Evolutionary conservation across 2,888 invertebrate species (phyloP).

Genomic region (Torymus aiolomorphi): DNA sequence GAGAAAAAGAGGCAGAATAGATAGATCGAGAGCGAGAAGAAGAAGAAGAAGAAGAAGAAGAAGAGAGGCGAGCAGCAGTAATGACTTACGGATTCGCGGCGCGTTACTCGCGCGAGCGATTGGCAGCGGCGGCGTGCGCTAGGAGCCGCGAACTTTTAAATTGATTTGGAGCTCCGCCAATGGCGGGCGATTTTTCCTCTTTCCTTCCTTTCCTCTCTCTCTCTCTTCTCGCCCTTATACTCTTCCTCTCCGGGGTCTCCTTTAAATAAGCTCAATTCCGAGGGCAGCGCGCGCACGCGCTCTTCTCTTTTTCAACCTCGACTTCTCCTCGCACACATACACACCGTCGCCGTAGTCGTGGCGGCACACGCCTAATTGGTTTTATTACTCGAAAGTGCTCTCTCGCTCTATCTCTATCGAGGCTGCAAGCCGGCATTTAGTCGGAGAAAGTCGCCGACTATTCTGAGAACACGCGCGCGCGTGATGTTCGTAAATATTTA

Average conservation of each 20-base stretch:
- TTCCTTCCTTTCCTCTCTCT: slow-evolving; percentile 55
- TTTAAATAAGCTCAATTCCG: slow-evolving; percentile 53
- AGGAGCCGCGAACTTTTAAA: slow-evolving; percentile 71
- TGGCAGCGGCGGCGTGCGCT: slow-evolving; percentile 59
- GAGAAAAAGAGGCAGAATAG: background rate
- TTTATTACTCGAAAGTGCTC: slow-evolving; percentile 65
- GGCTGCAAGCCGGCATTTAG: slow-evolving; percentile 17
- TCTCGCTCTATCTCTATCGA: background rate
- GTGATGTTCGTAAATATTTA: slow-evolving; percentile 51
- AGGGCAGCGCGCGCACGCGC: slow-evolving; percentile 15
- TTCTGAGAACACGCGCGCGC: slow-evolving; percentile 42
- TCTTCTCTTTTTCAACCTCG: slow-evolving; percentile 47
- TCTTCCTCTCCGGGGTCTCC: slow-evolving; percentile 52
- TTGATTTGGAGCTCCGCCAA: slow-evolving; percentile 74
- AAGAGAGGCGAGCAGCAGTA: slow-evolving; percentile 59
- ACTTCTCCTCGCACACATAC: slow-evolving; percentile 32
- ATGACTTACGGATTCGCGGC: slow-evolving; percentile 68
- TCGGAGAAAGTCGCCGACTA: slow-evolving; percentile 44
- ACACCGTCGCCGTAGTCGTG: slow-evolving; percentile 29
- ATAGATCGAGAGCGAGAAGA: background rate
- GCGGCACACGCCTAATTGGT: slow-evolving; percentile 69
- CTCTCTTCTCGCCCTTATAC: slow-evolving; percentile 43
- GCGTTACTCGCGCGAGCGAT: slow-evolving; percentile 64
- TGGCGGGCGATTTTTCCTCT: slow-evolving; percentile 68
- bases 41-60: background rate